Evolutionary conservation across 2,797 vertebrate genomes (phyloP).

Genomic region (Neosilurus mollespiculum): DNA sequence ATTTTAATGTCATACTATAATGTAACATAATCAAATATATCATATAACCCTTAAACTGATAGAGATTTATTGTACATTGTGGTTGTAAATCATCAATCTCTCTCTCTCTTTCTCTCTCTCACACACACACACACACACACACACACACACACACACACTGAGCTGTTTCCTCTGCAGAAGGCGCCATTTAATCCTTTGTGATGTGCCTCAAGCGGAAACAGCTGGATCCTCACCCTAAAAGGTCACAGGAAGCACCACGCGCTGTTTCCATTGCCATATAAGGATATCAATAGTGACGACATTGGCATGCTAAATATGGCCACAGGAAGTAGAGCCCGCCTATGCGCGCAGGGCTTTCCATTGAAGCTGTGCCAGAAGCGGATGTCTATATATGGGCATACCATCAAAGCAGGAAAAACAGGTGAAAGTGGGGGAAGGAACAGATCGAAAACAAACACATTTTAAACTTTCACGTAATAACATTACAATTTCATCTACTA

Average conservation of each 20-base stretch:
- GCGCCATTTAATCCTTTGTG: not conserved
- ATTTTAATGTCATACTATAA: too few relatives aligned
- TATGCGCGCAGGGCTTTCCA: slow-evolving; percentile 73
- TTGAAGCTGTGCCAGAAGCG: slow-evolving; percentile 55
- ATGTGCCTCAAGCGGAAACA: slow-evolving; percentile 42
- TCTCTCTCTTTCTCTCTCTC: not conserved
- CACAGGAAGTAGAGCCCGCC: slow-evolving; percentile 69
- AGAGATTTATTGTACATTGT: not conserved
- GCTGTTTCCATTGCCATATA: slow-evolving; percentile 37
- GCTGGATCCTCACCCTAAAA: slow-evolving; percentile 46
- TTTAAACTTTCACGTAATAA: not conserved
- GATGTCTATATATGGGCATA: slow-evolving; percentile 74
- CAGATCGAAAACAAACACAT: not conserved
- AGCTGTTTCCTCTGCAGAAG: not conserved
- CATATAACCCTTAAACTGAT: not conserved
- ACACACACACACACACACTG: not conserved
- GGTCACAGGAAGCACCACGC: slow-evolving; percentile 50
- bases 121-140: not conserved
- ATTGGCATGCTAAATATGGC: slow-evolving; percentile 69
- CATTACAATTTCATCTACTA: not conserved
- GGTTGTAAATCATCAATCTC: not conserved
- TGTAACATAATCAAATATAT: not conserved
- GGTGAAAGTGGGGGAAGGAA: not conserved
- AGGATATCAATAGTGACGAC: slow-evolving; percentile 58
- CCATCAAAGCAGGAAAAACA: not conserved